These are phyloP conservation scores for Bombus pascuorum DNA, from an alignment of 1,140 invertebrate species.

Conservation along the genomic window DNA sequence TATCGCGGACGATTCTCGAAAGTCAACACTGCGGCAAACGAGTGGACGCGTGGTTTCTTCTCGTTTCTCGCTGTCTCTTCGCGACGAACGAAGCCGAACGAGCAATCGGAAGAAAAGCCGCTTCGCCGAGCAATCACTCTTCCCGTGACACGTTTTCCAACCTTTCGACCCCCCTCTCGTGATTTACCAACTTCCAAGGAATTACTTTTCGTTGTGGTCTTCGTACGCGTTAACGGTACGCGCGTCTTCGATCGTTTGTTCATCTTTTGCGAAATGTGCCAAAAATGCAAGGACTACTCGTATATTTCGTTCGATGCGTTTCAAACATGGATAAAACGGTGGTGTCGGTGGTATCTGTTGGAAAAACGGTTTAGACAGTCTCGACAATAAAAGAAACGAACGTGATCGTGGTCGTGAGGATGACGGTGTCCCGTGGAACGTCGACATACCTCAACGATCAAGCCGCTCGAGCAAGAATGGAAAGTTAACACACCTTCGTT, in stretches of 20 bases:
- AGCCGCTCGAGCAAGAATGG: conserved; percentile 30
- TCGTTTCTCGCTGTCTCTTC: conserved; percentile 40
- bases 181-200: neutral
- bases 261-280: no score
- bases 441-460: conserved; percentile 33
- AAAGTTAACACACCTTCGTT: conserved; percentile 41
- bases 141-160: neutral
- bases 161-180: neutral
- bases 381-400: neutral
- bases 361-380: neutral
- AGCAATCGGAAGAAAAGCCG: conserved; percentile 25
- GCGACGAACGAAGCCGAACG: conserved; percentile 28
- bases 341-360: neutral
- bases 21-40: neutral
- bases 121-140: neutral
- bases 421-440: conserved; percentile 5
- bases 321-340: neutral
- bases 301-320: neutral
- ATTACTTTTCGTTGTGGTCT: neutral
- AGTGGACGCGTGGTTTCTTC: conserved; percentile 1
- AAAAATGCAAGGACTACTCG: neutral
- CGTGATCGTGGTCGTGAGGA: no score
- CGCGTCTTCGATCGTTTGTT: neutral
- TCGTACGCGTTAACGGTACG: neutral
- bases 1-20: neutral